Base-by-base conservation (phyloP, 2,113 vertebrate species). In the Platycercus adscitus region DNA sequence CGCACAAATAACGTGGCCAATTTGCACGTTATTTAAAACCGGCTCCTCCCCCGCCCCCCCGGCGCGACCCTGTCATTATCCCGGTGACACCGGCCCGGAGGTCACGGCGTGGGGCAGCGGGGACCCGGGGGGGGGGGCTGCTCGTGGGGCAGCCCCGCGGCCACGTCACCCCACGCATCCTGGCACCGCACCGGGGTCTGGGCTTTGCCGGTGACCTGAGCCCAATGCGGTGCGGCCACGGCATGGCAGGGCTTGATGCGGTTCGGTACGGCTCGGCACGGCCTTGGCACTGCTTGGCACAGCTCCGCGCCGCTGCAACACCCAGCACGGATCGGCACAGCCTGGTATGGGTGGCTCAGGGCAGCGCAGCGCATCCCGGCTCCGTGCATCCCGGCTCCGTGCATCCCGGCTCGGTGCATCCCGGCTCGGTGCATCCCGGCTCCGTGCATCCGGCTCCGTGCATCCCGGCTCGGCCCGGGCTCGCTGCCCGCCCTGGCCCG, bases 1-100 rank as follows among this genome's bases (percentile, higher is more conserved):
- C 96, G 28, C 96, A 96, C 70, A 41, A 86, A 83, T 66, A 94
- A 82, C 88, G 87, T 68, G 83, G 69, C 95, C 96, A 96, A 96
- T 96, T 95, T 95, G 96, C 94, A 75, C 96, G 80, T 96, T 97
- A 95, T 97, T 97, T 97, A 96, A 96, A 97, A 95, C 96, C 91
- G 49, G 86, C 77, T 75, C 94, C 95, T 92, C 93, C 96, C 56
- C 89, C 94, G 68, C 91, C 94, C 94, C 95, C 90, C 90, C 90
- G 33, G 81, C 12, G 46, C 61, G 76, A 88, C 92, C 91, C 96
- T 96, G 91, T 95, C 95, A 95, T 95, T 96, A 96, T 90, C 89
- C 17, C 56, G 47, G 65, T 92, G 96, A 58, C 95, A 94, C 66
- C 63, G 63, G 78, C 92, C 2, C 20, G 53, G 79, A 81, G 94